Evolutionary conservation across 2,797 vertebrate species (phyloP).

Genomic region (Poecilia picta): DNA sequence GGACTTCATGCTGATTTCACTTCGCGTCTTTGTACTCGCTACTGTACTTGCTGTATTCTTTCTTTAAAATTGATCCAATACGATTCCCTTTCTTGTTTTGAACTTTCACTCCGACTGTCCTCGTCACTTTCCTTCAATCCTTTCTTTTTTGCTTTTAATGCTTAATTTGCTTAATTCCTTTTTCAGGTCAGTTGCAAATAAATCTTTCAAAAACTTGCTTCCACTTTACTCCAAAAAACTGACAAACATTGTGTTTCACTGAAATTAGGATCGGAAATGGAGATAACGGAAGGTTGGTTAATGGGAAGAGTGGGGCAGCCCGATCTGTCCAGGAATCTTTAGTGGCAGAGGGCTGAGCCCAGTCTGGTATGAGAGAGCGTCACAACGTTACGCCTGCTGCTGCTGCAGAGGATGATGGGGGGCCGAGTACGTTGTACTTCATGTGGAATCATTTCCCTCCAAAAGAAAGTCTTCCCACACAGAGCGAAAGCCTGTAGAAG

Average conservation of each 20-base stretch:
- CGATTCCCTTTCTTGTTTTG: constrained; percentile 38
- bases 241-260: constrained; percentile 21
- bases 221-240: constrained; percentile 34
- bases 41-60: constrained; percentile 40
- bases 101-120: constrained; percentile 62
- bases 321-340: constrained; percentile 76
- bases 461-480: constrained; percentile 83
- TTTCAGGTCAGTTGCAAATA: constrained; percentile 29
- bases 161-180: constrained; percentile 57
- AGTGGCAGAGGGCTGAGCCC: constrained; percentile 84
- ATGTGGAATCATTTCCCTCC: constrained; percentile 99
- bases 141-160: constrained; percentile 52
- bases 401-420: constrained; percentile 77
- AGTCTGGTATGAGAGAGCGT: constrained; percentile 55
- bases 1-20: constrained; percentile 91
- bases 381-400: constrained; percentile 89
- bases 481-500: constrained; percentile 84
- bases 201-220: constrained; percentile 31
- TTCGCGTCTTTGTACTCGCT: constrained; percentile 20
- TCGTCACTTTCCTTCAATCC: constrained; percentile 49
- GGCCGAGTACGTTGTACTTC: constrained; percentile 87
- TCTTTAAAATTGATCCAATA: constrained; percentile 26
- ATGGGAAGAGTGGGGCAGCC: constrained; percentile 50
- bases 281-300: constrained; percentile 49
- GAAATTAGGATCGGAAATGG: constrained; percentile 47